Base-by-base conservation (phyloP, 2,113 vertebrate genomes). In the Desmodus rotundus region DNA sequence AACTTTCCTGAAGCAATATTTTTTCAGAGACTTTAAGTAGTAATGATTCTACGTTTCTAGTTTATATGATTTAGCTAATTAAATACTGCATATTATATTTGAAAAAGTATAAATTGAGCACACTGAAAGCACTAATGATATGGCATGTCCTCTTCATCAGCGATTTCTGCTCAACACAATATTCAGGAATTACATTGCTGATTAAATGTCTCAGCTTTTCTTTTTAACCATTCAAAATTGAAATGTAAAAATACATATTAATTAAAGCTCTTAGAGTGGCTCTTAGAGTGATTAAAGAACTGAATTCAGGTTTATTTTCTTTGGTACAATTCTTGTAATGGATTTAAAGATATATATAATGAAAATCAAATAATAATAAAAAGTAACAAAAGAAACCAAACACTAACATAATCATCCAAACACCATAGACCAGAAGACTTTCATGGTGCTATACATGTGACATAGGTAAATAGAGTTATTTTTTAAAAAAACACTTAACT, bases 21-120 rank as follows among this genome's bases (percentile, higher is more conserved):
- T 70, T 67, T 94, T 45, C 45, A 74, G 26, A 96, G 26, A 96
- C 94, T 90, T 96, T 89, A 76, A 63, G 24, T 56, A 73, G 17
- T 89, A 95, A 84, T 97, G 74, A 61, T 97, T 97, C 31, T 52
- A 85, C 41, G 87, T 92, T 93, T 95, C 76, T 13, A 85, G 50
- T 84, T 98, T 97, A 96, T 95, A 87, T 97, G 76, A 95, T 97
- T 97, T 90, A 96, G 41, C 93, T 98, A 98, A 98, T 98, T 98
- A 98, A 98, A 93, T 96, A 93, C 7, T 92, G 52, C 22, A 94
- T 97, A 93, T 89, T 97, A 81, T 89, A 52, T 97, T 96, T 97
- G 74, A 83, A 96, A 97, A 97, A 65, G 2, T 96, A 20, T 84
- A 50, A 83, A 88, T 92, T 94, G 70, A 83, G 10, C 97, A 74